Conservation (phyloP, 2,797 vertebrate species). For the Crenuchus spilurus region DNA sequence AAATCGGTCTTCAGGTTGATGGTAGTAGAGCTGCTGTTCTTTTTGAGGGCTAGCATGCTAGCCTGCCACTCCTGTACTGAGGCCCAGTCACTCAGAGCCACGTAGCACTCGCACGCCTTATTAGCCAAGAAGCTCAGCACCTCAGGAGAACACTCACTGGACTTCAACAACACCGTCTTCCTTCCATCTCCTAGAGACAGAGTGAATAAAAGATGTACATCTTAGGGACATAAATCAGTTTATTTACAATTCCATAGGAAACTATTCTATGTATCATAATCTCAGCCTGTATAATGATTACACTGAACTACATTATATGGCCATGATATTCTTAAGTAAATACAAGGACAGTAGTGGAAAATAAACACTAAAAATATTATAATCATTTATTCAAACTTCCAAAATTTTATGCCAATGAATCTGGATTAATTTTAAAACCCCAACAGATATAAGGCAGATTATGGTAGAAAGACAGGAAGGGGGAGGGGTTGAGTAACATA, state of each 20-base stretch:
- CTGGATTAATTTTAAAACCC: too few species aligned
- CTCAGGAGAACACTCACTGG: conserved; percentile 90
- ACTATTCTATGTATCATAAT: too few species aligned
- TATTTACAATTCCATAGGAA: too few species aligned
- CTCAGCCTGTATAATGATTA: too few species aligned
- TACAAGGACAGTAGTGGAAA: too few species aligned
- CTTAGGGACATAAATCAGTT: not conserved
- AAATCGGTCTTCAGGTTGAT: conserved; percentile 92
- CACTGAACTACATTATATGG: too few species aligned
- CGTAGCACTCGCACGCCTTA: conserved; percentile 94
- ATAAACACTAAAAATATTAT: too few species aligned
- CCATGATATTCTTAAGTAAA: too few species aligned
- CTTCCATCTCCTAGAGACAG: conserved; percentile 82
- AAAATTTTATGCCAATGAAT: too few species aligned
- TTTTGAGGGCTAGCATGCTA: conserved; percentile 86
- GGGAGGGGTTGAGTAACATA: not conserved
- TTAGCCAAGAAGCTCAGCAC: conserved; percentile 94
- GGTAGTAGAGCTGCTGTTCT: conserved; percentile 79
- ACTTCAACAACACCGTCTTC: conserved; percentile 92
- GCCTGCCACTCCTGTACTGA: conserved; percentile 96
- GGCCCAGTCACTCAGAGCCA: conserved; percentile 91
- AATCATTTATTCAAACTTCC: too few species aligned
- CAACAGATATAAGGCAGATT: not conserved
- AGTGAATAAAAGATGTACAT: not conserved
- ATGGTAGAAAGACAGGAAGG: not conserved